Base-by-base conservation (phyloP, 2,888 invertebrate species). In the Ctenicera cuprea region DNA sequence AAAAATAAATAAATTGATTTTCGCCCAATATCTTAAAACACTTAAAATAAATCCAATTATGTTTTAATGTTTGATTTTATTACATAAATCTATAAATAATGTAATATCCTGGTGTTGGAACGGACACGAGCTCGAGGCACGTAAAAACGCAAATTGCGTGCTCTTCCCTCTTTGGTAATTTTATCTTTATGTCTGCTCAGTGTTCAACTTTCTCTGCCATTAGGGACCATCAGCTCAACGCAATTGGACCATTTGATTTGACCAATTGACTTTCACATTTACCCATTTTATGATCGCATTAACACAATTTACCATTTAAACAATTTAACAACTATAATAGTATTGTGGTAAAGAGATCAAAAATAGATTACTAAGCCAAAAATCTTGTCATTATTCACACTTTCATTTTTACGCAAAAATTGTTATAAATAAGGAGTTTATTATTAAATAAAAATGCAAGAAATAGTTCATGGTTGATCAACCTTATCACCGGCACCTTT, bases 261-360 rank as follows among this genome's bases (percentile, higher is more conserved):
- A 66, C 66, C 70, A 67, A 72, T 67, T 52, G 48, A 72, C 72
- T 72, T 72, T 72, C 72, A 72, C 72, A 59, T 62, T 71, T 48
- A 57, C 54, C 65, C 30, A 59, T 30, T 57, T 57, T 30, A 57
- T 8, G 57, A 37, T 37, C n/a, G 7, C 38, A 43, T 68, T 26
- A 59, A 48, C 48, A 59, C 68, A 68, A 48, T 68, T 59, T 61
- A 43, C 48, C 48, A 45, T 68, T 68, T 68, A 48, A 57, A 67
- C 43, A 57, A 59, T 18, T 54, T 59, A 33, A 43, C 38, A 3
- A 1, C 54, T 33, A 54, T 14, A 22, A 7, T 33, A 12, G 9
- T 20, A 18, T 18, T 14, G 54, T 9, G 8, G 7, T n/a, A 26
- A 20, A 8, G 5, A 54, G 26, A 5, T 52, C 18, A 54, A 30